Evolutionary conservation across 1,140 invertebrate genomes (phyloP).

Genomic region (Augochlora pura): DNA sequence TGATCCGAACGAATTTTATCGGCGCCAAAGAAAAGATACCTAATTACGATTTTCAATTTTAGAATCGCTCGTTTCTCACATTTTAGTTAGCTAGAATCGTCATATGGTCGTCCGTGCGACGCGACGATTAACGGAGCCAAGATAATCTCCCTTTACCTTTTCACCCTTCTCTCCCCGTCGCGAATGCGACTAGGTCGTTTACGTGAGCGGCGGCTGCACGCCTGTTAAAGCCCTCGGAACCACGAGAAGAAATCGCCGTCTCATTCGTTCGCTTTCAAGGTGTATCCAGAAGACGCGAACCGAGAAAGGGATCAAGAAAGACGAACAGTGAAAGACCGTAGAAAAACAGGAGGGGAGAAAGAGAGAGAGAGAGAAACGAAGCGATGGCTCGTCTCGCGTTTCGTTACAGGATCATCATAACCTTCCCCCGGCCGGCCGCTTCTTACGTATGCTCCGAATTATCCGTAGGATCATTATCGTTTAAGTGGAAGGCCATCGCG

Average conservation of each 20-base stretch:
- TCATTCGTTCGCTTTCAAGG: constrained; percentile 60
- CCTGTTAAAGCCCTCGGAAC: constrained; percentile 51
- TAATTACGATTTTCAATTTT: too few relatives aligned
- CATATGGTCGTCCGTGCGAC: too few relatives aligned
- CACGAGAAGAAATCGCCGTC: constrained; percentile 57
- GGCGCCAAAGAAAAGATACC: too few relatives aligned
- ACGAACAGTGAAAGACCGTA: not conserved
- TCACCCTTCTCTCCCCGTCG: not conserved
- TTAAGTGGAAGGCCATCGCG: constrained; percentile 53
- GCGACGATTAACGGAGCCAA: constrained; percentile 40
- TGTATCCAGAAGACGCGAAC: not conserved
- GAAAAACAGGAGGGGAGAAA: too few relatives aligned
- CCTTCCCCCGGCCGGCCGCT: constrained; percentile 38
- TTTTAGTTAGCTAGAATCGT: too few relatives aligned
- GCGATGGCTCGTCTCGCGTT: constrained; percentile 38
- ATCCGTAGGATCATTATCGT: constrained; percentile 55
- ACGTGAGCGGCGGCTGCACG: constrained; percentile 58
- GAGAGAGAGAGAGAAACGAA: not conserved
- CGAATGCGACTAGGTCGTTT: constrained; percentile 36
- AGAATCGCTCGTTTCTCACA: too few relatives aligned
- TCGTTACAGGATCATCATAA: constrained; percentile 64
- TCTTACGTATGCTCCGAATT: constrained; percentile 52
- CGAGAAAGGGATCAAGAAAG: not conserved
- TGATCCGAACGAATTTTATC: too few relatives aligned
- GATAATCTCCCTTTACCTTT: constrained; percentile 24